These are phyloP conservation scores for Platichthys flesus DNA, from an alignment of 2,113 vertebrate species.

Conservation along the genomic window DNA sequence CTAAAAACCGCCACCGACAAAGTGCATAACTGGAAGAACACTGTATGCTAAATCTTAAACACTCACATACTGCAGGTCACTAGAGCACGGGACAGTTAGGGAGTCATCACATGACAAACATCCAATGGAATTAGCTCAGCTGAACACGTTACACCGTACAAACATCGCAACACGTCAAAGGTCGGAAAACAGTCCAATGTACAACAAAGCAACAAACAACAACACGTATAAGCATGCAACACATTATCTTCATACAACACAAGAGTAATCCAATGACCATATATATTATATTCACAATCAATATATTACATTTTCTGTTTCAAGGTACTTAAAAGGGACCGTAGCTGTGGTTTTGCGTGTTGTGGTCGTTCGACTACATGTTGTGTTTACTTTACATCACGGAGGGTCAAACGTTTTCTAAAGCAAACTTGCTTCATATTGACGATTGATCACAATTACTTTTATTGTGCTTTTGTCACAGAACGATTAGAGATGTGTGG, in stretches of 20 bases:
- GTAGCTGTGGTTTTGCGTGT: conserved; percentile 61
- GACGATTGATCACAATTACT: conserved; percentile 3
- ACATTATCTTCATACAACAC: conserved; percentile 64
- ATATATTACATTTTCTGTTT: conserved; percentile 82
- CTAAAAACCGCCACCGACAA: conserved; percentile 72
- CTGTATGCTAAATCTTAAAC: conserved; percentile 63
- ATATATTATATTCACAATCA: conserved; percentile 81
- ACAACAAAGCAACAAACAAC: conserved; percentile 65
- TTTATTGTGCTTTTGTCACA: background rate
- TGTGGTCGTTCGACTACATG: conserved; percentile 16
- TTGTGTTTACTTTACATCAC: conserved; percentile 31
- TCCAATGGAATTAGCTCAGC: conserved; percentile 73
- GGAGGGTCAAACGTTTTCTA: background rate
- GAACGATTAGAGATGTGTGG: background rate
- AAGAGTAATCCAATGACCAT: conserved; percentile 65
- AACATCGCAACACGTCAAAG: conserved; percentile 53
- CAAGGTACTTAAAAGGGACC: conserved; percentile 55
- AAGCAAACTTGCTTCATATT: background rate
- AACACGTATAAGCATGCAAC: conserved; percentile 71
- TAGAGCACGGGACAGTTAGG: conserved; percentile 56
- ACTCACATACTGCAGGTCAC: conserved; percentile 67
- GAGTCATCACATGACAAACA: conserved; percentile 58
- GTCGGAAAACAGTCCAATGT: conserved; percentile 60
- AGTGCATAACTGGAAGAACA: conserved; percentile 80
- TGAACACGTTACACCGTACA: conserved; percentile 57